Base-by-base conservation (phyloP, 2,888 invertebrate species). In the Nasonia oneida region DNA sequence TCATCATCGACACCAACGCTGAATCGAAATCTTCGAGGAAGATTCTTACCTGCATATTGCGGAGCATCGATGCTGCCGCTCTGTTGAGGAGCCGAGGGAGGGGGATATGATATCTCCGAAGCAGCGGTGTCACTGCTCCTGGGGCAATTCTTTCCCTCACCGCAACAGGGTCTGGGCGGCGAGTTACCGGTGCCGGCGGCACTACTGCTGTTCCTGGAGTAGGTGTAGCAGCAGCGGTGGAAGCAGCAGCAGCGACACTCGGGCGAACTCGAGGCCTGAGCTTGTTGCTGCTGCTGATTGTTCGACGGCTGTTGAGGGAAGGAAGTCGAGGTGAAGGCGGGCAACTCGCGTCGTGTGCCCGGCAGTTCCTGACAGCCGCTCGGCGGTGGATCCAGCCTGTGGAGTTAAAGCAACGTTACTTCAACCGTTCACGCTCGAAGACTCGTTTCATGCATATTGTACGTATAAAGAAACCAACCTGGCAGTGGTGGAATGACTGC, bases 331-430 rank as follows among this genome's bases (percentile, higher is more conserved):
- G 29, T 50, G 67, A 47, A 23, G 29, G 29, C 18, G 42, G 50
- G 50, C 0, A 12, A 18, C 10, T 80, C 82, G 50, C 79, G 71
- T 15, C 91, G 88, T 8, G 83, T 91, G 0, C 92, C 92, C 0
- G 93, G 92, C 4, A 93, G 83, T 50, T 93, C 93, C 81, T 92
- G 92, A 76, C 91, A 93, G 0, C 92, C 92, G 77, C 92, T 92
- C 0, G 92, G 92, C 0, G 91, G 90, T 74, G 86, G 67, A 4
- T 86, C 71, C 33, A 87, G 14, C 15, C 89, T 57, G 15, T 70
- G 53, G 70, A 71, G 5, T 2, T 1, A 33, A 15, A 64, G 10
- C 3, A 53, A 53, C 18, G 18, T 18, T 53, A 53, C 18, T 53
- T 47, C 2, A 47, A 53, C 18, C 18, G 18, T 18, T 18, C 53